Base-by-base conservation (phyloP, 64 coral and sea anemone species). In the Stichodactyla mertensii region DNA sequence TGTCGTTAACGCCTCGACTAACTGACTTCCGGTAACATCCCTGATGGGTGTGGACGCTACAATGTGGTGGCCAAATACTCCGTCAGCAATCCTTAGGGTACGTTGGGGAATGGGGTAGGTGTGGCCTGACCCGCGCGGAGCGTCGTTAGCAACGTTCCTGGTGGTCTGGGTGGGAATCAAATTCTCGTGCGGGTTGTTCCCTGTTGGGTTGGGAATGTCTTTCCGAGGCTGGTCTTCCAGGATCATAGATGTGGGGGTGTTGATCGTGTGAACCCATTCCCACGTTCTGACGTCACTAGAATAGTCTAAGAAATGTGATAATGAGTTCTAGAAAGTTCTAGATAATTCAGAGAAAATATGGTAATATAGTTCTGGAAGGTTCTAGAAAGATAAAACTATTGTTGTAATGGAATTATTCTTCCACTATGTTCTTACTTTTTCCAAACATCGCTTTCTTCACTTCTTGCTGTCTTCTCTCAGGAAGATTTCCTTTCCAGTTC, bases 1-100 rank as follows among this genome's bases (percentile, higher is more conserved):
- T n/a, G 87, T 20, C 2, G 79, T 89, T 19, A 89, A 55, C 20
- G 87, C 20, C 57, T 89, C 87, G 36, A 45, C 36, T 4, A 45
- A 4, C 36, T 45, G 83, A 45, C 36, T 64, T 64, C 61, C 61
- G 13, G 61, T 64, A 2, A 20, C 4, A 64, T 64, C 61, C 20
- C 61, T 13, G 61, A 64, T 64, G 61, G 61, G 61, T 2, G 61
- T 64, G 20, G 61, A 64, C 61, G 13, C 61, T 1, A 64, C 13
- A 3, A 20, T 1, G 61, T 64, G 0, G 13, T 20, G 61, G 4
- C 61, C 36, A 45, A 4, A 45, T 45, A 45, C 36, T 45, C 36
- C 36, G 36, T 45, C 36, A 45, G 36, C 36, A 45, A 45, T 3
- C 36, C 36, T 45, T 45, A 2, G 36, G 36, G 36, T 45, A 45